These are phyloP conservation scores for Nasalis larvatus DNA, from an alignment of 2,113 vertebrate genomes.

Conservation along the genomic window DNA sequence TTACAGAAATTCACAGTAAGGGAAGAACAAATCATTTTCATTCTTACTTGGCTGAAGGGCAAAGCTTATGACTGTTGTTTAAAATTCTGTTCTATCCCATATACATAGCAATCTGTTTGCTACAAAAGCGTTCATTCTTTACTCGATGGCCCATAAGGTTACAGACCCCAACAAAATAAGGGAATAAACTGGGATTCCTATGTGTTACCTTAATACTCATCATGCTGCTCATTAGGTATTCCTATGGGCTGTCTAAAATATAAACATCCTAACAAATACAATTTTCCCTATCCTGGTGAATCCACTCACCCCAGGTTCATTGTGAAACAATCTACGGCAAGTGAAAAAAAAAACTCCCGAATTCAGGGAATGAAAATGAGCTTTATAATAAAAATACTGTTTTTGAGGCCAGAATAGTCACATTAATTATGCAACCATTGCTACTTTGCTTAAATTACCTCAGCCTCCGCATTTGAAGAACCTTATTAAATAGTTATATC, in stretches of 20 bases:
- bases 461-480: slow-evolving; percentile 47
- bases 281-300: background rate
- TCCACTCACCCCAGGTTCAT: slow-evolving; percentile 33
- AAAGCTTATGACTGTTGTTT: slow-evolving; percentile 54
- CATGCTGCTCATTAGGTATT: background rate
- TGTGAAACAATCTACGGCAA: background rate
- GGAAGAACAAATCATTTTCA: slow-evolving; percentile 1
- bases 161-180: slow-evolving; percentile 36
- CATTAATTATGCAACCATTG: slow-evolving; percentile 50
- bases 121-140: slow-evolving; percentile 14
- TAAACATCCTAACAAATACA: slow-evolving; percentile 26
- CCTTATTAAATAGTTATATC: slow-evolving; percentile 48
- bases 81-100: slow-evolving; percentile 5
- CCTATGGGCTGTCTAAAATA: background rate
- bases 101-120: slow-evolving; percentile 40
- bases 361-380: background rate
- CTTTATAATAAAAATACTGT: slow-evolving; percentile 50
- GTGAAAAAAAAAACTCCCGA: background rate
- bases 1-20: background rate
- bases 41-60: slow-evolving; percentile 34
- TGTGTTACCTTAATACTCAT: background rate
- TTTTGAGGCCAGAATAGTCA: slow-evolving; percentile 51
- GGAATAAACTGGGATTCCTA: background rate
- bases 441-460: slow-evolving; percentile 47
- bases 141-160: slow-evolving; percentile 44